Percentiles rank a stretch among this genome's conserved stretches.
These are phyloP conservation scores for Alviniconcha marisindica DNA, from an alignment of 1,140 invertebrate species.

Conservation along the genomic window DNA sequence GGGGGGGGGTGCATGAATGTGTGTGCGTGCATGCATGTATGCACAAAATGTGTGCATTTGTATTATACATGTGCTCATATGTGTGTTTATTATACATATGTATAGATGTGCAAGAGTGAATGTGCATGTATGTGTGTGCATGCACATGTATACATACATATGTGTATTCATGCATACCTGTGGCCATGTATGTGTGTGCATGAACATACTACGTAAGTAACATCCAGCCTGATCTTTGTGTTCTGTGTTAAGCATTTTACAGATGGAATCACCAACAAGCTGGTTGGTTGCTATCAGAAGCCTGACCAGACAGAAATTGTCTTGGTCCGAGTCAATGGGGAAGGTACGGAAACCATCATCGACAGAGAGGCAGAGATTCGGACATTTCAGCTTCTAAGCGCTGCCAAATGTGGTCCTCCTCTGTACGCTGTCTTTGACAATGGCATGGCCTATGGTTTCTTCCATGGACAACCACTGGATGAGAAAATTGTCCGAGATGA, in stretches of 20 bases:
- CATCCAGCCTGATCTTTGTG: too few relatives aligned
- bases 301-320: constrained; percentile 81
- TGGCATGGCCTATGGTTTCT: constrained; percentile 95
- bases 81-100: too few relatives aligned
- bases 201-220: too few relatives aligned
- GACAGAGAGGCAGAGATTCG: constrained; percentile 89
- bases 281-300: constrained; percentile 87
- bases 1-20: too few relatives aligned
- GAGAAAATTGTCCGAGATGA: constrained; percentile 82
- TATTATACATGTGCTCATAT: too few relatives aligned
- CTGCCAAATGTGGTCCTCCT: constrained; percentile 88
- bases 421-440: constrained; percentile 95
- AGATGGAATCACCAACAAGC: constrained; percentile 96
- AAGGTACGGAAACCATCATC: constrained; percentile 95
- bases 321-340: constrained; percentile 93
- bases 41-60: too few relatives aligned
- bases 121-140: too few relatives aligned
- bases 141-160: too few relatives aligned
- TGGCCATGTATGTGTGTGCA: too few relatives aligned
- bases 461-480: constrained; percentile 88
- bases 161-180: too few relatives aligned
- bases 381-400: constrained; percentile 80
- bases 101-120: too few relatives aligned
- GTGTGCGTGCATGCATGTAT: too few relatives aligned
- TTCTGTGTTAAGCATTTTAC: constrained; percentile 86